Conservation (phyloP, 2,113 vertebrate genomes). For the Artemisiospiza belli region DNA sequence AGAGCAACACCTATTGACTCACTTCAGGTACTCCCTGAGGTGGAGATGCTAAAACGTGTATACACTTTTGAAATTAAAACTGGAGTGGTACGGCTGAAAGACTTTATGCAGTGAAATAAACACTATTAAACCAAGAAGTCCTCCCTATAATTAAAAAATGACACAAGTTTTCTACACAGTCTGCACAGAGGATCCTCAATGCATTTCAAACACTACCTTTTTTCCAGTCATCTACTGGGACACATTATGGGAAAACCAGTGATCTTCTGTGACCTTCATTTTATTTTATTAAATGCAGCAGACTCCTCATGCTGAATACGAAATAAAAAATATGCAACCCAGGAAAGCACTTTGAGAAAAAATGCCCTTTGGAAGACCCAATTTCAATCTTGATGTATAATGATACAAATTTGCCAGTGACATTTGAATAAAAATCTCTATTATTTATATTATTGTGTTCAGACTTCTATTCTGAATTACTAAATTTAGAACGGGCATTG, state of each 20-base stretch:
- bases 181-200: not conserved
- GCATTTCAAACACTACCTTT: conserved; percentile 64
- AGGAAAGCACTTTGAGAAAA: conserved; percentile 64
- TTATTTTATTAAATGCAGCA: conserved; percentile 76
- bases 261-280: conserved; percentile 67
- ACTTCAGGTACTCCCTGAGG: not conserved
- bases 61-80: not conserved
- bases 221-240: conserved; percentile 55
- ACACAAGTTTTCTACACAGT: not conserved
- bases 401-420: conserved; percentile 20
- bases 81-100: not conserved
- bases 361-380: conserved; percentile 41
- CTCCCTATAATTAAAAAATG: conserved; percentile 20
- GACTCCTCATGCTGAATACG: conserved; percentile 56
- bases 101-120: not conserved
- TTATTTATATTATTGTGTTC: conserved; percentile 39
- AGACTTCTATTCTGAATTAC: conserved; percentile 26
- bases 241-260: not conserved
- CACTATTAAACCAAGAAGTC: not conserved
- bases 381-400: conserved; percentile 26
- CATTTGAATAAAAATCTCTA: conserved; percentile 37
- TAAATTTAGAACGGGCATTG: not conserved
- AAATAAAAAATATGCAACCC: conserved; percentile 67
- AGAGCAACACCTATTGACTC: conserved; percentile 7
- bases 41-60: not conserved